These are phyloP conservation scores for Elegia similella DNA, from an alignment of 2,888 invertebrate genomes.

Conservation along the genomic window DNA sequence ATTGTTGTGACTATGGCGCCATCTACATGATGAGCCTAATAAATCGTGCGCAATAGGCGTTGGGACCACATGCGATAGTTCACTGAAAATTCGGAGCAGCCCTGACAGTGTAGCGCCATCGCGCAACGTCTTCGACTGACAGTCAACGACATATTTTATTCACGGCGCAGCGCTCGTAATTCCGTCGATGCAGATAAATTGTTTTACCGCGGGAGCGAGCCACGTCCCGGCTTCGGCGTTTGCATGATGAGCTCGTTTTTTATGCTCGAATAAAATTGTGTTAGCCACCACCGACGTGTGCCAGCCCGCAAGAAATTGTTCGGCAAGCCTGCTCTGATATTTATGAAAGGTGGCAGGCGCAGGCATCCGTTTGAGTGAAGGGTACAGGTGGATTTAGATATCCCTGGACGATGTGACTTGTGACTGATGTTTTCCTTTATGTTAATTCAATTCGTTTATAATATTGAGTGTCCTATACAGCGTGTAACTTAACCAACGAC, in stretches of 20 bases:
- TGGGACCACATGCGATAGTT: no score
- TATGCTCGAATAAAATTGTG: slow-evolving; percentile 80
- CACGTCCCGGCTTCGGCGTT: slow-evolving; percentile 78
- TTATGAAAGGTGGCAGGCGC: slow-evolving; percentile 73
- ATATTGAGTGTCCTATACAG: no score
- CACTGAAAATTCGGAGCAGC: slow-evolving; percentile 40
- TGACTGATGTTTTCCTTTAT: slow-evolving; percentile 9
- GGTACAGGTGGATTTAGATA: slow-evolving; percentile 54
- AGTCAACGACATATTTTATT: slow-evolving; percentile 81
- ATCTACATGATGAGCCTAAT: no score
- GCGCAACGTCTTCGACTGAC: slow-evolving; percentile 66
- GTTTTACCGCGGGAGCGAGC: slow-evolving; percentile 75
- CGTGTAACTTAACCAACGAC: no score
- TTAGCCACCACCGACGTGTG: slow-evolving; percentile 65
- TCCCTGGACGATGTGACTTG: slow-evolving; percentile 33
- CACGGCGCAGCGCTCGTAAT: slow-evolving; percentile 74
- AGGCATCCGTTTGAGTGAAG: slow-evolving; percentile 64
- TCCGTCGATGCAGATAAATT: slow-evolving; percentile 82
- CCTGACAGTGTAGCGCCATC: slow-evolving; percentile 51
- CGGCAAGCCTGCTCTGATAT: slow-evolving; percentile 72
- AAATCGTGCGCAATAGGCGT: no score
- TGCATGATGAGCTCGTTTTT: slow-evolving; percentile 81
- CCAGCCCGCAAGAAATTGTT: slow-evolving; percentile 75
- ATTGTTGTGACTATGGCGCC: no score
- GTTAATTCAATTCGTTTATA: neutral